Evolutionary conservation across 2,113 vertebrate species (phyloP), one percentile per base, ranked within the genome.

Genomic region (Furnarius figulus): DNA sequence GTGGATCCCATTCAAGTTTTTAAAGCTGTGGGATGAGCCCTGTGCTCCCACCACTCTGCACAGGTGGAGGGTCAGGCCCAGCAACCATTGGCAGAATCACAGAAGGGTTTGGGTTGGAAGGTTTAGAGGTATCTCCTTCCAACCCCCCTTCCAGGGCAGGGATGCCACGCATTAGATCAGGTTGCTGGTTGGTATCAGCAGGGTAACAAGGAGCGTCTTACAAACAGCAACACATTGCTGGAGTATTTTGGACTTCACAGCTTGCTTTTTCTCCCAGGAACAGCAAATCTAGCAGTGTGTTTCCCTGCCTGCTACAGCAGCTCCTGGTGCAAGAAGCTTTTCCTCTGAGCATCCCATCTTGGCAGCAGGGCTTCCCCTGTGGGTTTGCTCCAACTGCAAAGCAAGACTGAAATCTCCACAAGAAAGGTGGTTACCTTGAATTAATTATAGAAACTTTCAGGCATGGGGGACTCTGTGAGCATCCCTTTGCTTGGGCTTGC

Each of bases 291-390:
- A 42, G 31, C 24, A 20, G 73, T 25, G 11, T 31, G 14, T 27
- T 68, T 46, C 74, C 40, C 33, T 17, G 27, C 37, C 15, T 55
- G 37, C 49, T 62, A 53, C 19, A 28, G n/a, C 27, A 35, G 42
- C 59, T 77, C 44, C 55, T 66, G 49, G 42, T 33, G 46, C 47
- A 49, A 73, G 52, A 42, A 65, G 55, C 31, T 55, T 73, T 17
- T 90, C 50, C 39, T 52, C 68, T 27, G 10, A 61, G 42, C 65
- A 53, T 37, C 76, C 71, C 14, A 8, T 30, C 47, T 37, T 15
- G 0, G 0, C 68, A 19, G 75, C 15, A 7, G 25, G 55, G 55
- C 37, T 39, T 50, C 59, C 39, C 75, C 52, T 4, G 27, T 0
- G 0, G 55, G 27, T 67, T 75, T 20, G 30, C 55, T 70, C 77